Conservation (phyloP, 2,888 invertebrate species). For the Megalurothrips usitatus region DNA sequence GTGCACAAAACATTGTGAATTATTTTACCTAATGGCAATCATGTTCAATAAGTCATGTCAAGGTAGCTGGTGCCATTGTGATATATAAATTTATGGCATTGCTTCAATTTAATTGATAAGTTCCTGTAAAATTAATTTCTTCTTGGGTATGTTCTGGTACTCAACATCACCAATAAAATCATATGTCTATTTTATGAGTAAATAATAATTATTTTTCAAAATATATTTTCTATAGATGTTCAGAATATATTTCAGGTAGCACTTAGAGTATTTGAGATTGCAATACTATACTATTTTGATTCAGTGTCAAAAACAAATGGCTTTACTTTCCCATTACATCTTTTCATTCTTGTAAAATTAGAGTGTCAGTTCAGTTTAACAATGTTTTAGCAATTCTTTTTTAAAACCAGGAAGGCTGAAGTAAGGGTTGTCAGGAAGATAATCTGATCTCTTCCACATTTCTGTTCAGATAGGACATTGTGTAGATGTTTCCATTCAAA, state of each 20-base stretch:
- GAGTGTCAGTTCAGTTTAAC: background rate
- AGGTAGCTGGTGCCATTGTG: constrained; percentile 13
- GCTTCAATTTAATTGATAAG: constrained; percentile 2
- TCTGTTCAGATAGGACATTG: background rate
- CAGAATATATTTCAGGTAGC: background rate
- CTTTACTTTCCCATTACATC: background rate
- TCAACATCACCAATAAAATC: constrained; percentile 25
- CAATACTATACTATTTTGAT: background rate
- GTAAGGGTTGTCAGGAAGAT: background rate
- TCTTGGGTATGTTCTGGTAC: background rate
- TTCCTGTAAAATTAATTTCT: background rate
- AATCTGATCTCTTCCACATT: too few relatives aligned
- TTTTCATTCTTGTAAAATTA: background rate
- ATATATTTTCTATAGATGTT: constrained; percentile 25
- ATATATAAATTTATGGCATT: constrained; percentile 26
- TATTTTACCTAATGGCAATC: constrained; percentile 20
- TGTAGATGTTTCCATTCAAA: background rate
- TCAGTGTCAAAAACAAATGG: background rate
- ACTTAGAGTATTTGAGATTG: background rate
- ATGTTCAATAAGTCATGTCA: constrained; percentile 5
- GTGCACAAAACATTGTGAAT: constrained; percentile 18
- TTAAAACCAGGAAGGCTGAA: background rate
- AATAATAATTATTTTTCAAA: constrained; percentile 26
- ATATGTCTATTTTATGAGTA: constrained; percentile 18
- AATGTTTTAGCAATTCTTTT: background rate